A percentile compares a stretch with the other conserved stretches of the same genome.
Conservation (phyloP, 2,113 vertebrate genomes). For the Plotosus lineatus region DNA sequence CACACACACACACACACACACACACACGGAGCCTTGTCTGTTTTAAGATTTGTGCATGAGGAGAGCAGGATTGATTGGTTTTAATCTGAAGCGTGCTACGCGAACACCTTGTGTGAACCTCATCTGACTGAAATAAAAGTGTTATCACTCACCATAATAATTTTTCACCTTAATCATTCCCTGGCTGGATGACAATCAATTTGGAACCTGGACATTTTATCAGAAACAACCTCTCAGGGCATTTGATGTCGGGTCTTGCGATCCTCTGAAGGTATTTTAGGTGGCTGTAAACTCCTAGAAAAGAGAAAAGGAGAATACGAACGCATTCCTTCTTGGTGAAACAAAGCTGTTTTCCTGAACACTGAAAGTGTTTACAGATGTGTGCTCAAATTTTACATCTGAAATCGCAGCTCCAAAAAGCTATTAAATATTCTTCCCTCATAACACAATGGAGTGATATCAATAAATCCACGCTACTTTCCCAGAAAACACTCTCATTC, state of each 20-base stretch:
- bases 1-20: not conserved
- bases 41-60: not conserved
- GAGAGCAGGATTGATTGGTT: not conserved
- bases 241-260: not conserved
- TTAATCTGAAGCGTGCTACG: not conserved
- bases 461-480: conserved; percentile 7
- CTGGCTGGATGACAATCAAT: not conserved
- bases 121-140: not conserved
- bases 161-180: not conserved
- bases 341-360: conserved; percentile 54
- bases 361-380: conserved; percentile 61
- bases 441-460: conserved; percentile 26
- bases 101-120: not conserved
- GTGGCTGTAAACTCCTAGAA: conserved; percentile 30
- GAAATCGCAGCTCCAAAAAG: conserved; percentile 41
- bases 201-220: not conserved
- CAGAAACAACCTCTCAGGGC: not conserved
- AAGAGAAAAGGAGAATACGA: conserved; percentile 34
- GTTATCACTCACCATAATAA: not conserved
- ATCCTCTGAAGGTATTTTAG: conserved; percentile 39
- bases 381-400: conserved; percentile 55
- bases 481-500: not conserved
- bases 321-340: conserved; percentile 59
- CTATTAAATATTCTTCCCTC: conserved; percentile 40
- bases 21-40: not conserved